Evolutionary conservation across 1,140 invertebrate species (phyloP).

Genomic region (Berghia stephanieae): DNA sequence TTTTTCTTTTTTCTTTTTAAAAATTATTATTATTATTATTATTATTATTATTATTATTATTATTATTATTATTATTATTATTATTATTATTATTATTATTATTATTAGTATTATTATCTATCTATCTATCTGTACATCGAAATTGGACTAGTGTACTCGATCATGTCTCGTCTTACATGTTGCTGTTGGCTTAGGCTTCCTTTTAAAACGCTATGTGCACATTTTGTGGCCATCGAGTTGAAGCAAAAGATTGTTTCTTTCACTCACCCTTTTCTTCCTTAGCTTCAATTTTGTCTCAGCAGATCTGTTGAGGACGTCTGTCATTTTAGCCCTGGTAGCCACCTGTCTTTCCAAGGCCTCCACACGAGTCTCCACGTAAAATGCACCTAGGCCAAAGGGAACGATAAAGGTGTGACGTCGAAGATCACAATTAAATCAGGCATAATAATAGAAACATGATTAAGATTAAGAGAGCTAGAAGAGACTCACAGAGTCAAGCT

Average conservation of each 20-base stretch:
- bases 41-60: too few relatives aligned
- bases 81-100: not conserved
- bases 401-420: too few relatives aligned
- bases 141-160: not conserved
- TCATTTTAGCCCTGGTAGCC: constrained; percentile 39
- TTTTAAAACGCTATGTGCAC: not conserved
- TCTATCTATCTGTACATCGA: not conserved
- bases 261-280: constrained; percentile 34
- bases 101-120: not conserved
- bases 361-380: constrained; percentile 42
- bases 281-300: constrained; percentile 32
- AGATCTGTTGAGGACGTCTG: constrained; percentile 39
- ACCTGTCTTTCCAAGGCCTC: constrained; percentile 42
- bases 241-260: not conserved
- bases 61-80: not conserved
- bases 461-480: too few relatives aligned
- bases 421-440: too few relatives aligned
- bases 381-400: too few relatives aligned
- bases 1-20: too few relatives aligned
- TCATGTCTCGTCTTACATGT: not conserved
- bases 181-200: not conserved
- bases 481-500: too few relatives aligned
- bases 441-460: too few relatives aligned
- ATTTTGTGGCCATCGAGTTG: not conserved
- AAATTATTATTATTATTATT: too few relatives aligned